Evolutionary conservation across 2,113 vertebrate genomes (phyloP).

Genomic region (Nycticryphes semicollaris): DNA sequence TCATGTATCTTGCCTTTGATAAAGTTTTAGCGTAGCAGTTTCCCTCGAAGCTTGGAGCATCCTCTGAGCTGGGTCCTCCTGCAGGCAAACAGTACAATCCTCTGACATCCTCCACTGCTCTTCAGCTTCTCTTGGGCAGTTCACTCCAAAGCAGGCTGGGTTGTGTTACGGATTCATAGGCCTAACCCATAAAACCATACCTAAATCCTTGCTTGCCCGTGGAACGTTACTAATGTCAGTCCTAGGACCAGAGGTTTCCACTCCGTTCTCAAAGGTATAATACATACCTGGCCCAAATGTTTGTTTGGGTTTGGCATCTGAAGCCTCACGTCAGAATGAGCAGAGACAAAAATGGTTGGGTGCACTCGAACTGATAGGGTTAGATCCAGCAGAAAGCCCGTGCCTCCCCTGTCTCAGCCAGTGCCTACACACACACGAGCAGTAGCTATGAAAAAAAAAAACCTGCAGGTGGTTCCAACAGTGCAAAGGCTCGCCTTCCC

Average conservation of each 20-base stretch:
- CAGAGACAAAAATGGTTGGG: not conserved
- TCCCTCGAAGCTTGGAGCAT: not conserved
- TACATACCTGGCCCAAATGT: not conserved
- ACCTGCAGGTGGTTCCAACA: not conserved
- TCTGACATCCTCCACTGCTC: not conserved
- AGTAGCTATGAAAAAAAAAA: not conserved
- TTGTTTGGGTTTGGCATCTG: not conserved
- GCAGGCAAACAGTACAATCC: not conserved
- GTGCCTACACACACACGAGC: not conserved
- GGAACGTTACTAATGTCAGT: not conserved
- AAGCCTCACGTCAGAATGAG: not conserved
- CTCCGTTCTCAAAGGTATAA: not conserved
- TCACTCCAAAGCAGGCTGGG: not conserved
- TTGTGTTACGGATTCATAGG: not conserved
- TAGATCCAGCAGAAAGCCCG: not conserved
- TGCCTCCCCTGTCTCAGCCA: not conserved
- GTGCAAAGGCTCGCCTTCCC: slow-evolving; percentile 11
- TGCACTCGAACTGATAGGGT: not conserved
- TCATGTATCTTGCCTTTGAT: not conserved
- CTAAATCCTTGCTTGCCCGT: not conserved
- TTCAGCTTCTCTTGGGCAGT: not conserved
- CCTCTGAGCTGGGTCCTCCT: not conserved
- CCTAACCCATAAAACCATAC: not conserved
- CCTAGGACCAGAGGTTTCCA: not conserved
- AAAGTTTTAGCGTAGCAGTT: not conserved